A percentile compares a stretch with the other conserved stretches of the same genome.
Conservation (phyloP, 2,797 vertebrate species). For the Mus caroli region DNA sequence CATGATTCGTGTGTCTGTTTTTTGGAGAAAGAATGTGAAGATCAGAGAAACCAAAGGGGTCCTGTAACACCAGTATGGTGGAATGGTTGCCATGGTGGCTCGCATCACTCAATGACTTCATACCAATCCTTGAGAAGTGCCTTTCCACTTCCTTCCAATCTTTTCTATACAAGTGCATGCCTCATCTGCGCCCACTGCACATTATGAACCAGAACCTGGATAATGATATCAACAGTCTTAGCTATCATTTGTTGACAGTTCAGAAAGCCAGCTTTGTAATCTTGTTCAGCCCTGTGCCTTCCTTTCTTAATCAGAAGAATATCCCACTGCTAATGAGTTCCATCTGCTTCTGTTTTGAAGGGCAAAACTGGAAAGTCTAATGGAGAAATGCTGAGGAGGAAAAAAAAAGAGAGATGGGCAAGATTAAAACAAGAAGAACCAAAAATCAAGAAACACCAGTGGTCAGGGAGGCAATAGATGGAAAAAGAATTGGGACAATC, state of each 20-base stretch:
- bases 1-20: background rate
- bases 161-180: background rate
- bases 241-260: conserved; percentile 9
- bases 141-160: background rate
- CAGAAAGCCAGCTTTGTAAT: background rate
- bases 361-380: background rate
- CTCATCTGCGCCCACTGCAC: background rate
- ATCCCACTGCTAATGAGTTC: background rate
- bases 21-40: conserved; percentile 10
- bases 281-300: background rate
- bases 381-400: background rate
- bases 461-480: background rate
- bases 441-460: background rate
- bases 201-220: background rate
- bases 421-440: conserved; percentile 17
- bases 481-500: background rate
- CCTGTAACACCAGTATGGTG: background rate
- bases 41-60: conserved; percentile 34
- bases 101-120: background rate
- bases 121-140: background rate
- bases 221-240: conserved; percentile 20
- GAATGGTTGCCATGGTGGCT: background rate
- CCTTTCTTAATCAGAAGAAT: conserved; percentile 37
- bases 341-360: background rate
- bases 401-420: background rate